phyloP scores from a whole-genome alignment of 2,113 vertebrate genomes.

The Sander lucioperca region DNA sequence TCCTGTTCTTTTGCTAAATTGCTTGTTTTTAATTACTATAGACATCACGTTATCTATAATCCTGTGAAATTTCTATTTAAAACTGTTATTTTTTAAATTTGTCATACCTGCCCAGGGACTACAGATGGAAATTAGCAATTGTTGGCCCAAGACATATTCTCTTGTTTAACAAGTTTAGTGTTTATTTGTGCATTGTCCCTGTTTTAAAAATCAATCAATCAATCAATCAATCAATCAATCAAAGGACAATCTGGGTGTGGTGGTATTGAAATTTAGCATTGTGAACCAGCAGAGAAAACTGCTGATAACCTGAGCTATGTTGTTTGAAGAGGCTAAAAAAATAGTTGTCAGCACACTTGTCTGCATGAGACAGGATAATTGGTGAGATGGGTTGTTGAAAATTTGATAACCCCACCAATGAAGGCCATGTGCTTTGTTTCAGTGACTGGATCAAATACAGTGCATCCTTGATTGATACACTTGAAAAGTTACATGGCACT shows the following conservation, averaged over 20 bases:
- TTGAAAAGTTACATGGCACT: neutral
- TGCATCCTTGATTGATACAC: neutral
- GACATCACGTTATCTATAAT: no score
- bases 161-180: no score
- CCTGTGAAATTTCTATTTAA: no score
- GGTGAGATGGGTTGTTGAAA: neutral
- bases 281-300: neutral
- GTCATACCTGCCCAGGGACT: no score
- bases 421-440: neutral
- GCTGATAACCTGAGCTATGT: neutral
- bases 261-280: neutral
- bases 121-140: no score
- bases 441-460: neutral
- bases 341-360: neutral
- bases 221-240: no score
- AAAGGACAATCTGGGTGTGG: neutral
- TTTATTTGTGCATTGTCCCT: no score
- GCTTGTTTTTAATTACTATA: no score
- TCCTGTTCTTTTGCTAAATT: no score
- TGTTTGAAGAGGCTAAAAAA: neutral
- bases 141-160: no score
- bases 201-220: no score
- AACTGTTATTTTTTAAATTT: no score
- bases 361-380: neutral
- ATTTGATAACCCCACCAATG: neutral